Percentiles rank a stretch among this genome's conserved stretches.
phyloP scores from a whole-genome alignment of 2,888 invertebrate species.

The Spisula subtruncata region DNA sequence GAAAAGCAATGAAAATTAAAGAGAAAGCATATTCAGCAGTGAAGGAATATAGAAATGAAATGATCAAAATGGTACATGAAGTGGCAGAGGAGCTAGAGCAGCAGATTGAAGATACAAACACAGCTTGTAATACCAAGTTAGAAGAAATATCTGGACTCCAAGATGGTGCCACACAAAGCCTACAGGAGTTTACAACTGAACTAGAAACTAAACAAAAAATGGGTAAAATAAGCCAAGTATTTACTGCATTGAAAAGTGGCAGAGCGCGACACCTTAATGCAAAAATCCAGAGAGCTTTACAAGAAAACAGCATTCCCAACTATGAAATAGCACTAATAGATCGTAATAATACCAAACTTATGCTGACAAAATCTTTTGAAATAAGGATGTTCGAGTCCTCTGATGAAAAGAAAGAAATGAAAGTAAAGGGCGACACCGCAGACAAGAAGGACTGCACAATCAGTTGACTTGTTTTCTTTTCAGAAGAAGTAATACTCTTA shows the following conservation, averaged over 20 bases:
- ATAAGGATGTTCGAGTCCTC: not conserved
- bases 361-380: not conserved
- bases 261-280: not conserved
- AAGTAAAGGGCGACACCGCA: not conserved
- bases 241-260: slow-evolving; percentile 29
- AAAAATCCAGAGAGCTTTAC: not conserved
- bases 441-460: slow-evolving; percentile 22
- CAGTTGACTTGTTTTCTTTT: slow-evolving; percentile 4
- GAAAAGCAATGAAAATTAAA: not conserved
- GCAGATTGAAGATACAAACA: not conserved
- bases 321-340: slow-evolving; percentile 14
- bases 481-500: not conserved
- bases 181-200: not conserved
- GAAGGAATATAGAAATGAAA: not conserved
- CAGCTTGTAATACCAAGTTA: not conserved
- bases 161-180: not conserved
- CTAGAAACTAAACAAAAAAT: not conserved
- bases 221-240: slow-evolving; percentile 17
- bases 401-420: no score
- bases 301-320: not conserved
- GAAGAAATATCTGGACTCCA: not conserved
- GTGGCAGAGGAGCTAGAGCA: not conserved
- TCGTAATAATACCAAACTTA: not conserved
- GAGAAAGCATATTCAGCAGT: not conserved
- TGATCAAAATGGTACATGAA: not conserved